phyloP scores from a whole-genome alignment of 2,113 vertebrate species.

The Cariama cristata region DNA sequence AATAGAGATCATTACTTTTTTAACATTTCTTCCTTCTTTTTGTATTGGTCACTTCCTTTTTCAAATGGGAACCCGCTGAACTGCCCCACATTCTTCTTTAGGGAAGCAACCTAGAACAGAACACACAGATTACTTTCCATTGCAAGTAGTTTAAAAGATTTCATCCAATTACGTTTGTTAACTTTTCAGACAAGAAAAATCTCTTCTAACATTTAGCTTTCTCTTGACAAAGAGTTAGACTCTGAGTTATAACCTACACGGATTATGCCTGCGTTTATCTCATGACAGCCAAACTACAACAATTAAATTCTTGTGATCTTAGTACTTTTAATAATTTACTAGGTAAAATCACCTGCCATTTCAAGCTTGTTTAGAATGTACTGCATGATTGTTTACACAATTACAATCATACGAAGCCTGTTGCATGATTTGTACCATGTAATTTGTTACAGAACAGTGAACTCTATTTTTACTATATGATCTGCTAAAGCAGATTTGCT shows the following conservation, averaged over 20 bases:
- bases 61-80: slow-evolving; percentile 95
- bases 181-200: not conserved
- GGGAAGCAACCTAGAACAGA: slow-evolving; percentile 81
- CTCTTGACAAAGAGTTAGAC: not conserved
- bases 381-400: not conserved
- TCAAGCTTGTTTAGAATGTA: not conserved
- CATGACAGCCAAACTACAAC: not conserved
- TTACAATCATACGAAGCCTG: not conserved
- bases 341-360: not conserved
- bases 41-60: slow-evolving; percentile 86
- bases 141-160: not conserved
- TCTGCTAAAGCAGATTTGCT: not conserved
- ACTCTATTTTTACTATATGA: not conserved
- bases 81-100: slow-evolving; percentile 94
- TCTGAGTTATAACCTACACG: not conserved
- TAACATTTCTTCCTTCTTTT: slow-evolving; percentile 91
- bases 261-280: not conserved
- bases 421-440: not conserved
- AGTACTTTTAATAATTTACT: not conserved
- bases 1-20: slow-evolving; percentile 82
- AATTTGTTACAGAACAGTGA: not conserved
- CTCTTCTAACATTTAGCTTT: not conserved
- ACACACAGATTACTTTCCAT: not conserved
- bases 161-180: not conserved
- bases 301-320: not conserved